Evolutionary conservation across 1,140 invertebrate genomes (phyloP), one percentile per base, ranked within the genome.

Genomic region (Euschistus heros): DNA sequence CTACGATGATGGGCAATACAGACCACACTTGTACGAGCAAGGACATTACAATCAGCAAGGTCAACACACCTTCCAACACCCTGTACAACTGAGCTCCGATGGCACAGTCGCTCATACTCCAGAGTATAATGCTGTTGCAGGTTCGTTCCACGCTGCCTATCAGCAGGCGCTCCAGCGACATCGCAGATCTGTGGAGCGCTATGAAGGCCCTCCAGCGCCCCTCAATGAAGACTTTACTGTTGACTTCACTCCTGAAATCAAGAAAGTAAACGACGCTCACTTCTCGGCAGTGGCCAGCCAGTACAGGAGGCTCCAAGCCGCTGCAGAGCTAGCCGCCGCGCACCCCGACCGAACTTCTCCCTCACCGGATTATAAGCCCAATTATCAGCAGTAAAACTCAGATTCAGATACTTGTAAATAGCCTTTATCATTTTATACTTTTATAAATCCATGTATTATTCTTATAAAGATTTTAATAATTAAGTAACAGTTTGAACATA

Each of bases 201-300:
- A 75, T 63, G 75, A 67, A 55, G 73, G 76, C 17, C 74, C 70
- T 18, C 73, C 76, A 67, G 77, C 77, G 17, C 71, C 69, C 69
- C 77, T 75, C 33, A 66, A 66, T 2, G 65, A 65, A 8, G 76
- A 77, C 59, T 78, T 77, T 2, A 75, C 74, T 52, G 76, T 79
- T 0, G 76, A 77, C 63, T 68, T 72, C 64, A 69, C 73, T 63
- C 68, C 73, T 65, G 69, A 82, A 69, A 82, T 83, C 4, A 79
- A 80, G 62, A 78, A 79, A 68, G 81, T 80, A 20, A 81, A 80
- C 69, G 78, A 80, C n/a, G 78, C 78, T 13, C 82, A 83, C 69
- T 74, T 77, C 63, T 77, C 79, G 17, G 80, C 80, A 68, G 47
- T 65, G 44, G 77, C 76, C 13, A 30, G 52, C 30, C 33, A 57